These are phyloP conservation scores for Diploscapter pachys DNA, from an alignment of 1,140 invertebrate species.

Conservation along the genomic window DNA sequence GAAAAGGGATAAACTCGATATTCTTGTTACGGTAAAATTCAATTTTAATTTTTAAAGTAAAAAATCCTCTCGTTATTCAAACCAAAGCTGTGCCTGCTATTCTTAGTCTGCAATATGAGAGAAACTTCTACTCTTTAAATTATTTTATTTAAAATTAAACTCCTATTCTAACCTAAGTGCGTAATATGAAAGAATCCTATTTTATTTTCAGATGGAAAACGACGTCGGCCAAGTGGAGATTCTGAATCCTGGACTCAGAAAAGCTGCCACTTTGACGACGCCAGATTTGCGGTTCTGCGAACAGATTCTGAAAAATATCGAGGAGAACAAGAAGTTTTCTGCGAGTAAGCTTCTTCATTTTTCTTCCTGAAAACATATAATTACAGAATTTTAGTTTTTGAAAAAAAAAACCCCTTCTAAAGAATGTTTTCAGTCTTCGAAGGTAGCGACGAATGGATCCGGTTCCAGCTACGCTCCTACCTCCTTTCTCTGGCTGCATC, in stretches of 20 bases:
- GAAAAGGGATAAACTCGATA: conserved; percentile 85
- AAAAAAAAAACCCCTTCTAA: too few relatives aligned
- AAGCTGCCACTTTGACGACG: conserved; percentile 80
- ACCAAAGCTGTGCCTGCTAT: too few relatives aligned
- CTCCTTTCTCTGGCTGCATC: conserved; percentile 74
- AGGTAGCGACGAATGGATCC: conserved; percentile 89
- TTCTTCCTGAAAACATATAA: not conserved
- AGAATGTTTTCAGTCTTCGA: conserved; percentile 68
- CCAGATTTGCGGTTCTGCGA: conserved; percentile 94
- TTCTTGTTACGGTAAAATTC: conserved; percentile 76
- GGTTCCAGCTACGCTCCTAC: conserved; percentile 88
- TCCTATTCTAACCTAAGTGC: too few relatives aligned
- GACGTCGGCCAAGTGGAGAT: conserved; percentile 83
- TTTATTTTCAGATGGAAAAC: conserved; percentile 55
- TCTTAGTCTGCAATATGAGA: too few relatives aligned
- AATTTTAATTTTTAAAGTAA: too few relatives aligned
- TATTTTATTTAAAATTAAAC: too few relatives aligned
- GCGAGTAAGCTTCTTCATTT: conserved; percentile 63
- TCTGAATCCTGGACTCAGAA: conserved; percentile 76
- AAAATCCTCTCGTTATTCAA: too few relatives aligned
- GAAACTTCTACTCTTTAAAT: too few relatives aligned
- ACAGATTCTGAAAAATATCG: conserved; percentile 80
- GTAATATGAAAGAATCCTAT: too few relatives aligned
- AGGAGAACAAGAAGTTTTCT: conserved; percentile 72
- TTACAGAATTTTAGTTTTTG: not conserved